Evolutionary conservation across 2,888 invertebrate genomes (phyloP), one percentile per base, ranked within the genome.

Genomic region (Diarsia dahlii): DNA sequence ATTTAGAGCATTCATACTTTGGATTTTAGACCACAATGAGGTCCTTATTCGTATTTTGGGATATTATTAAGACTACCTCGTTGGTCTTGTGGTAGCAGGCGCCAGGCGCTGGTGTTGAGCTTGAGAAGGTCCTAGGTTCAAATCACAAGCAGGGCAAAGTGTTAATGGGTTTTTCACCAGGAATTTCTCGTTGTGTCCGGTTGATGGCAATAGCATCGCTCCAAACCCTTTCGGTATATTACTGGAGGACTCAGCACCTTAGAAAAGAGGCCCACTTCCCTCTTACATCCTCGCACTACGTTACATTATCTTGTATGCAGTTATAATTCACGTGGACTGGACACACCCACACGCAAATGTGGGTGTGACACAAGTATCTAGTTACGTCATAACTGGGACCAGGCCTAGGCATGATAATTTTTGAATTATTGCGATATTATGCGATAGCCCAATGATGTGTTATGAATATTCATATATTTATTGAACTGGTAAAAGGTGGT

Each of bases 271-370:
- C 28, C 9, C 34, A 34, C n/a, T 34, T 52, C 18, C 48, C 28
- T 13, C 23, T 76, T 39, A 81, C 56, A 18, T 76, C 58, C 68
- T 20, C 8, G 15, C 15, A 15, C n/a, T 45, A 20, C 18, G 45
- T 66, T 23, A 58, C 46, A 52, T 23, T 63, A n/a, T 8, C 23
- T 71, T 60, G 34, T 78, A 54, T 82, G 69, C 56, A 76, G 60
- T 60, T 66, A 34, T 64, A 82, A 68, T 48, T 54, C 12, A 69
- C 45, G 52, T 64, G 64, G 20, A 23, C 79, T 45, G 64, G 23
- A 64, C 83, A 78, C 79, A 71, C 83, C 79, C 48, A 68, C 71
- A 20, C 62, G 15, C 50, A 13, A 60, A 50, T 1, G 78, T 82
- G 54, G 80, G 82, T 70, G 82, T 66, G 68, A 56, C 62, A 69